Base-by-base conservation (phyloP, 2,888 invertebrate genomes). In the Troglohyphantes excavatus region DNA sequence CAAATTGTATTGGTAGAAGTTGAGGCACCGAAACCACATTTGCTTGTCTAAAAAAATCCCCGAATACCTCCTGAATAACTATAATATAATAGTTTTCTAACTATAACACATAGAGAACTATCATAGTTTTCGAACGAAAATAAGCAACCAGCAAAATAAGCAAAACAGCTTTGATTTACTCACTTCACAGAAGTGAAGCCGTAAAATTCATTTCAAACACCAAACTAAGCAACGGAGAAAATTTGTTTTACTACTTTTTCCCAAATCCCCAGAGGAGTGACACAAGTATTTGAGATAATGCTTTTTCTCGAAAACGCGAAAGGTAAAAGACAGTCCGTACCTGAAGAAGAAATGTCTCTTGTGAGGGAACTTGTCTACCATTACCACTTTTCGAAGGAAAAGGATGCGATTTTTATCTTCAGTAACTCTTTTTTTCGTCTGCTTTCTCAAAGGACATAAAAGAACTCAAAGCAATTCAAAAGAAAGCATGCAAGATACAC, bases 401-500 rank as follows among this genome's bases (percentile, higher is more conserved):
- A n/a, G 53, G n/a, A n/a, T 53, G 53, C 17, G 53, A 53, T 53
- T 53, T 39, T 53, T 53, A 53, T 53, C 26, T 59, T 17, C 29
- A 33, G 53, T 27, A 23, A 61, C 19, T 75, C 27, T 33, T 59
- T 21, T 27, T 75, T 59, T 75, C 59, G 27, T 61, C 46, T n/a
- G 53, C 46, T 13, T 75, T 21, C 59, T 75, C 21, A 59, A 33
- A 75, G 29, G 61, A 29, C 59, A 21, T 29, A 33, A 70, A 59
- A 75, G 59, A 75, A 29, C 75, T 75, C 29, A 75, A 75, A 75
- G 61, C 75, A 75, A 75, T 75, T 33, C 75, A 59, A 29, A 29
- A 19, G 33, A 75, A 72, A 43, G 29, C n/a, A 75, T n/a, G 33
- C 5, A 59, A 9, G 7, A 53, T 53, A 53, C 53, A 5, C 53